Conservation (phyloP, 2,113 vertebrate genomes). For the Petaurus breviceps region DNA sequence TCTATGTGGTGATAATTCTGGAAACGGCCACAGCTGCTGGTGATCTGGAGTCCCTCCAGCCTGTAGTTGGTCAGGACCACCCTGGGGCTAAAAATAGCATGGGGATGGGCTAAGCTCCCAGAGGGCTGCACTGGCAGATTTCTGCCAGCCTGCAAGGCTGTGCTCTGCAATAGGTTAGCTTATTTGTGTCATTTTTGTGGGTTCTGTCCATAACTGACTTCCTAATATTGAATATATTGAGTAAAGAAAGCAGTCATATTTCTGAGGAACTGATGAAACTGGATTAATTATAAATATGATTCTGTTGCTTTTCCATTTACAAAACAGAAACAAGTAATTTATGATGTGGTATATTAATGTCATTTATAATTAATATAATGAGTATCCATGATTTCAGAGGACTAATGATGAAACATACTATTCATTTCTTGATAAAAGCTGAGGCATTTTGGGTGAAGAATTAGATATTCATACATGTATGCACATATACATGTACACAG, state of each 20-base stretch:
- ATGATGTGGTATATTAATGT: not conserved
- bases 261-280: not conserved
- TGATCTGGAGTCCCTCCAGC: too few species aligned
- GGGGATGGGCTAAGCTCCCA: too few species aligned
- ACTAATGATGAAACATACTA: not conserved
- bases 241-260: not conserved
- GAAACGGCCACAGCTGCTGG: too few species aligned
- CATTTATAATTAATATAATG: not conserved
- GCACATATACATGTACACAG: too few species aligned
- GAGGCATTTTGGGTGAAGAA: not conserved
- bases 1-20: too few species aligned
- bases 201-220: not conserved
- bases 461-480: not conserved
- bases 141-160: too few species aligned
- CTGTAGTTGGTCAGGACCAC: too few species aligned
- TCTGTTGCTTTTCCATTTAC: constrained; percentile 27
- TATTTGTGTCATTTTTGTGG: too few species aligned
- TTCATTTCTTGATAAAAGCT: not conserved
- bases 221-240: not conserved
- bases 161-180: too few species aligned
- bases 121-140: too few species aligned
- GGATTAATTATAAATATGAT: not conserved
- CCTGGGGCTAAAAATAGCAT: too few species aligned
- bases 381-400: not conserved
- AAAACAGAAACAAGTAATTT: constrained; percentile 5